A percentile compares a stretch with the other conserved stretches of the same genome.
phyloP scores from a whole-genome alignment of 2,797 vertebrate genomes.

The Argyrosomus regius region DNA sequence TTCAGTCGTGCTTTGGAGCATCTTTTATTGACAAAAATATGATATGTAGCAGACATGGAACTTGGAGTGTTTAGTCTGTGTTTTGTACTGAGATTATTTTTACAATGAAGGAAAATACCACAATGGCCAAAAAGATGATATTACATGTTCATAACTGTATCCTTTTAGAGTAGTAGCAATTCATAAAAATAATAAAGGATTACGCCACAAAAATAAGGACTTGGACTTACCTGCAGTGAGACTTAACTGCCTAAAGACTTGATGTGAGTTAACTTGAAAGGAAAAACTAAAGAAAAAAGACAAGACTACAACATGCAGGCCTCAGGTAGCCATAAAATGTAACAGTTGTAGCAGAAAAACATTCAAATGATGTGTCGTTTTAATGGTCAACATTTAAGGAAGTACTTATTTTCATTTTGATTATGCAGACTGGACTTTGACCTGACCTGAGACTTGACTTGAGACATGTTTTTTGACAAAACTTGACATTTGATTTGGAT shows the following conservation, averaged over 20 bases:
- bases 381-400: no score
- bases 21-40: neutral
- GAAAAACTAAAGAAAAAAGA: neutral
- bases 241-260: neutral
- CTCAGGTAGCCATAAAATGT: neutral
- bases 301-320: neutral
- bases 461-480: no score
- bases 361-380: no score
- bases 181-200: neutral
- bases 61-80: neutral
- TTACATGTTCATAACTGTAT: neutral
- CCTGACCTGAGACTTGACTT: no score
- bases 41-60: neutral
- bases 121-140: neutral
- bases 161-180: neutral
- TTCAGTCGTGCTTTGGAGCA: neutral
- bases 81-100: neutral
- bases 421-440: no score
- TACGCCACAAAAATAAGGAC: neutral
- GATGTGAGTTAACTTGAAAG: neutral
- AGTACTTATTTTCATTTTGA: no score
- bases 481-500: no score
- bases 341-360: no score
- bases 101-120: neutral
- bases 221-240: neutral